Percentiles rank a stretch among this genome's conserved stretches.
Evolutionary conservation across 2,888 invertebrate species (phyloP).

Genomic region (Trichogramma dendrolimi): DNA sequence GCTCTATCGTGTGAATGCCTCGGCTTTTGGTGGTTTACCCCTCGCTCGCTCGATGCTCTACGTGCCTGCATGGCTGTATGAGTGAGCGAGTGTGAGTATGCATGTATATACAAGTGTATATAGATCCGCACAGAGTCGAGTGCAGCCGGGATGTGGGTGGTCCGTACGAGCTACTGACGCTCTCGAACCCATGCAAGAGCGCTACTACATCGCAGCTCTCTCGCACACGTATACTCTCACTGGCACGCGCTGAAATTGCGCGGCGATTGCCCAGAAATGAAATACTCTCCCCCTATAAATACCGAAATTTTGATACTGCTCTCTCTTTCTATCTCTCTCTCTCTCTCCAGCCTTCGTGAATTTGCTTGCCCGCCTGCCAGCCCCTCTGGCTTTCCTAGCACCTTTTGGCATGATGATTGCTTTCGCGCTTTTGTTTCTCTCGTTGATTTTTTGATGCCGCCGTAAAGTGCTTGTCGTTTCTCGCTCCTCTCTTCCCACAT

Average conservation of each 20-base stretch:
- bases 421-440: too few relatives aligned
- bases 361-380: conserved; percentile 7
- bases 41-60: not conserved
- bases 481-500: too few relatives aligned
- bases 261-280: conserved; percentile 38
- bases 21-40: conserved; percentile 22
- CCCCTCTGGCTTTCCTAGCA: not conserved
- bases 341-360: conserved; percentile 3
- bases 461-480: too few relatives aligned
- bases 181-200: not conserved
- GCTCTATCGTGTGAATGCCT: conserved; percentile 22
- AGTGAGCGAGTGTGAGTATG: not conserved
- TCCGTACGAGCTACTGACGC: conserved; percentile 2
- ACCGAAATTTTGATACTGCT: not conserved
- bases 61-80: too few relatives aligned
- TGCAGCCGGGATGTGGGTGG: conserved; percentile 21
- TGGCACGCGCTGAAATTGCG: conserved; percentile 45
- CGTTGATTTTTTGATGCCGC: too few relatives aligned
- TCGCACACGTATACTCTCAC: not conserved
- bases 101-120: too few relatives aligned
- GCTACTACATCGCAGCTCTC: conserved; percentile 6
- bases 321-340: not conserved
- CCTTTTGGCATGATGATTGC: too few relatives aligned
- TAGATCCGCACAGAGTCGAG: too few relatives aligned
- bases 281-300: conserved; percentile 27